Percentiles rank a stretch among this genome's conserved stretches.
These are phyloP conservation scores for Miichthys miiuy DNA, from an alignment of 2,797 vertebrate species.

Conservation along the genomic window DNA sequence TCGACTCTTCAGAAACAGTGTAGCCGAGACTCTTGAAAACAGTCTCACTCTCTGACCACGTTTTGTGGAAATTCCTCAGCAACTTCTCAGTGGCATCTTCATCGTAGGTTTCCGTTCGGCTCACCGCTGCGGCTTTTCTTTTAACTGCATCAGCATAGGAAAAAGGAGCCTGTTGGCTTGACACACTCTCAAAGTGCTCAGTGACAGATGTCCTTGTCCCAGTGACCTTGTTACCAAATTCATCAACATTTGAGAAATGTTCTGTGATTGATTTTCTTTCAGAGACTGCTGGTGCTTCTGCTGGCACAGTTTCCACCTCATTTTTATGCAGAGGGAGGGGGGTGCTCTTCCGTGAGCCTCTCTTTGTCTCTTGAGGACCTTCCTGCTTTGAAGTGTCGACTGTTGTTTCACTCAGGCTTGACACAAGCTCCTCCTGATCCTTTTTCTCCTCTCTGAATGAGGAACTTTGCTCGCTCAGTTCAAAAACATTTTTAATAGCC, in stretches of 20 bases:
- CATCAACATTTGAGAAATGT: constrained; percentile 83
- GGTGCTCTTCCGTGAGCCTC: constrained; percentile 74
- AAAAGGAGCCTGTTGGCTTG: constrained; percentile 81
- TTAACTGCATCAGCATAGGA: constrained; percentile 93
- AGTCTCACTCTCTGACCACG: constrained; percentile 90
- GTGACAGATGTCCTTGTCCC: constrained; percentile 82
- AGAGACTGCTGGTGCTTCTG: constrained; percentile 76
- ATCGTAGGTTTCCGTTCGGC: constrained; percentile 69
- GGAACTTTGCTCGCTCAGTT: constrained; percentile 83
- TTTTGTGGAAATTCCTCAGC: constrained; percentile 89
- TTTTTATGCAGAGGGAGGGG: constrained; percentile 70
- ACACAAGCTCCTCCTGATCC: constrained; percentile 80
- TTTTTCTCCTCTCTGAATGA: constrained; percentile 79
- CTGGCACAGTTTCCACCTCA: constrained; percentile 67
- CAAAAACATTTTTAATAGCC: constrained; percentile 87
- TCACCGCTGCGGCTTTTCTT: constrained; percentile 83
- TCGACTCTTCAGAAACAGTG: constrained; percentile 84
- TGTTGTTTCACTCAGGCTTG: constrained; percentile 77
- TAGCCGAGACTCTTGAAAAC: constrained; percentile 90
- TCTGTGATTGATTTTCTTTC: constrained; percentile 84
- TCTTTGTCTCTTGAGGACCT: constrained; percentile 74
- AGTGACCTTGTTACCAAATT: constrained; percentile 82
- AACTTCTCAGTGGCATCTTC: constrained; percentile 85
- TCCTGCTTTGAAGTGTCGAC: constrained; percentile 80
- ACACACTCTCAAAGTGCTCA: constrained; percentile 78